Evolutionary conservation across 2,797 vertebrate species (phyloP).

Genomic region (Masticophis lateralis): DNA sequence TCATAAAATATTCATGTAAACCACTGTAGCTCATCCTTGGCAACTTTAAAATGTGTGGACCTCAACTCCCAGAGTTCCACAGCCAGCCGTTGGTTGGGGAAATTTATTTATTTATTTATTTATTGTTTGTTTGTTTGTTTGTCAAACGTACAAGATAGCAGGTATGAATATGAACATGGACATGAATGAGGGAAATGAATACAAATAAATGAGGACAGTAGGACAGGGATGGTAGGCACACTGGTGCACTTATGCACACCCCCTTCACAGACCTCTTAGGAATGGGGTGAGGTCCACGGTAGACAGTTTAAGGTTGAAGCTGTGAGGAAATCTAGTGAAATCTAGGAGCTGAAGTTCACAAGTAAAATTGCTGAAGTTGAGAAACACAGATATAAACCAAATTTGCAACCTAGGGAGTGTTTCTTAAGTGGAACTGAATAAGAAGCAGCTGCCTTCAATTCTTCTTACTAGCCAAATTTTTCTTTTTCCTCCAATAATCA

Average conservation of each 20-base stretch:
- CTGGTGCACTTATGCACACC: too few relatives aligned
- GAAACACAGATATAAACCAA: background rate
- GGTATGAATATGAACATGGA: too few relatives aligned
- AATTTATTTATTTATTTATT: background rate
- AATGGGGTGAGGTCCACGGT: too few relatives aligned
- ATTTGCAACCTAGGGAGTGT: background rate
- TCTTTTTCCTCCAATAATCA: background rate
- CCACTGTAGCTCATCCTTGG: background rate
- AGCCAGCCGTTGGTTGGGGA: background rate
- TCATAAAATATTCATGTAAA: background rate
- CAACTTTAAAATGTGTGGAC: background rate
- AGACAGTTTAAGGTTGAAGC: too few relatives aligned
- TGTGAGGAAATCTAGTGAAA: too few relatives aligned
- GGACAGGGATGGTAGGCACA: too few relatives aligned
- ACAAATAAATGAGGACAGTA: too few relatives aligned
- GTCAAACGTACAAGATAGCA: too few relatives aligned
- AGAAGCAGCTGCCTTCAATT: background rate
- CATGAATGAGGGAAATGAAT: too few relatives aligned
- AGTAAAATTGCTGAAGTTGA: background rate
- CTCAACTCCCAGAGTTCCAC: background rate
- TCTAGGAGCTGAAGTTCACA: background rate
- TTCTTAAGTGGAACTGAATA: background rate
- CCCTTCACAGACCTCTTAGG: too few relatives aligned
- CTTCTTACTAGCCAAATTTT: background rate
- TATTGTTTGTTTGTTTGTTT: too few relatives aligned